Evolutionary conservation across 2,113 vertebrate genomes (phyloP).

Genomic region (Mesembrinibis cayennensis): DNA sequence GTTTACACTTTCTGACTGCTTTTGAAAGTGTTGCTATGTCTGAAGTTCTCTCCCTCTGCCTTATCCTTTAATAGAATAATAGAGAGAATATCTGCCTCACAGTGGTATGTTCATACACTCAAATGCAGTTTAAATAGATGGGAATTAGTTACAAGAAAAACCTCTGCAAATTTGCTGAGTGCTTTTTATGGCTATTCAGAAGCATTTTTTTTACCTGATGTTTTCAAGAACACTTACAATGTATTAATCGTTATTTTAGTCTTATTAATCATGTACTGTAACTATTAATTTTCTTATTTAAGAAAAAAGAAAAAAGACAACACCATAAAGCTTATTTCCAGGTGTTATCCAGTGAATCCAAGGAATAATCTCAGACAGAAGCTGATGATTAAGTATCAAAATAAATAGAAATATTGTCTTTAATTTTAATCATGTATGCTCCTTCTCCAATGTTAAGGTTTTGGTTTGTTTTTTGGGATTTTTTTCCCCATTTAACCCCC

Average conservation of each 20-base stretch:
- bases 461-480: accelerated
- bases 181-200: neutral
- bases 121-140: neutral
- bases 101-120: neutral
- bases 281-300: neutral
- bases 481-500: neutral
- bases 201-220: neutral
- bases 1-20: neutral
- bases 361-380: neutral
- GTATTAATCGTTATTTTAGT: neutral
- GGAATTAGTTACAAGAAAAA: neutral
- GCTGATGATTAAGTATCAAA: neutral
- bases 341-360: neutral
- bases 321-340: neutral
- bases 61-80: neutral
- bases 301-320: neutral
- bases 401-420: neutral
- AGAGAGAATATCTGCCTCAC: neutral
- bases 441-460: neutral
- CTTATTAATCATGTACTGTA: neutral
- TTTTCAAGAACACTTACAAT: neutral
- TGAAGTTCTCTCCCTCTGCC: neutral
- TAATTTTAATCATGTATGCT: neutral
- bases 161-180: neutral
- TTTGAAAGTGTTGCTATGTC: neutral